Percentiles rank a stretch among this genome's conserved stretches.
These are phyloP conservation scores for Heliconius congener DNA, from an alignment of 1,140 invertebrate species.

Conservation along the genomic window DNA sequence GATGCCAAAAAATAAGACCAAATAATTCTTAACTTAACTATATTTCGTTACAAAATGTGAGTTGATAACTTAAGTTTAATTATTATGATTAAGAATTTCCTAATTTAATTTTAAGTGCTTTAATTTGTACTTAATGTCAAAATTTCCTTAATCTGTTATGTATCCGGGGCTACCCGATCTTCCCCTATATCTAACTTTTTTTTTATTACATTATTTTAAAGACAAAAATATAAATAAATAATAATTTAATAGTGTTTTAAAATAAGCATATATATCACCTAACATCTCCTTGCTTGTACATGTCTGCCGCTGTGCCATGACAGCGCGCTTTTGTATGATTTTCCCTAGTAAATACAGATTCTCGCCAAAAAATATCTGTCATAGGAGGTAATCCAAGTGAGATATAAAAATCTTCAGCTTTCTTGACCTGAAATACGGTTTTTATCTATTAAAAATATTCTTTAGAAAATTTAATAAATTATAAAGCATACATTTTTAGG, in stretches of 20 bases:
- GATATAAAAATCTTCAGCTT: constrained; percentile 85
- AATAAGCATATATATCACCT: neutral
- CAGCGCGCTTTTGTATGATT: constrained; percentile 70
- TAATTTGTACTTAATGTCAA: too few relatives aligned
- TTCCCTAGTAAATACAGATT: constrained; percentile 80
- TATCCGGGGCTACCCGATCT: too few relatives aligned
- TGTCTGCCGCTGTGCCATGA: constrained; percentile 87
- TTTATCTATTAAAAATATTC: neutral
- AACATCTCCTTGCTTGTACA: constrained; percentile 84
- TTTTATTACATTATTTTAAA: neutral
- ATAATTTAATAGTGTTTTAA: neutral
- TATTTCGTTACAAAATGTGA: too few relatives aligned
- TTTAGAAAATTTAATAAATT: neutral
- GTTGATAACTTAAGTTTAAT: too few relatives aligned
- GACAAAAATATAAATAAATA: neutral
- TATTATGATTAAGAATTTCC: too few relatives aligned
- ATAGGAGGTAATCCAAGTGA: constrained; percentile 84
- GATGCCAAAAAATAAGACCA: too few relatives aligned
- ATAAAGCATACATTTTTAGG: too few relatives aligned
- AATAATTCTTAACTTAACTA: too few relatives aligned
- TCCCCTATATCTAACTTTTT: neutral
- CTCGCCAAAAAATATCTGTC: constrained; percentile 83
- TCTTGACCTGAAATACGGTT: constrained; percentile 65
- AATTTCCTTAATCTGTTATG: too few relatives aligned
- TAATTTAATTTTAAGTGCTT: too few relatives aligned